Evolutionary conservation across 2,888 invertebrate species (phyloP), one percentile per base, ranked within the genome.

Genomic region (Lomographa bimaculata): DNA sequence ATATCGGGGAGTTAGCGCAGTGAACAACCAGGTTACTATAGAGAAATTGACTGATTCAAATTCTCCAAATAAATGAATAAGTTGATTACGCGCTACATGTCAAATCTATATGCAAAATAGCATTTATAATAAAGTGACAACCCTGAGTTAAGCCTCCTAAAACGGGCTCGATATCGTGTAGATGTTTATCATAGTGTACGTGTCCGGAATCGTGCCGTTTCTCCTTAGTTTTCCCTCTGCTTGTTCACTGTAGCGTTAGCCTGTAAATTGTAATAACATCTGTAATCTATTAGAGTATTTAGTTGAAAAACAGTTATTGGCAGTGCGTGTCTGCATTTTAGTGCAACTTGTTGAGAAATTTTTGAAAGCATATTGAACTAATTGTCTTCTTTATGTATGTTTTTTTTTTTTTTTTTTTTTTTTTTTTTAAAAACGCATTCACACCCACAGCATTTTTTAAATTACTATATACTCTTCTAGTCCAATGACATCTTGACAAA

Each of bases 251-350:
- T 36, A 18, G 73, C 76, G 75, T 69, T 68, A 76, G 69, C 67
- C 60, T 82, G 79, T 79, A 80, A 77, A 50, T 53, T 53, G 53
- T 50, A 47, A 53, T 50, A 53, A 53, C 54, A 52, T 54, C 35
- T 46, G 45, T 76, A 71, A 60, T 64, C 51, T 71, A 62, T 69
- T 36, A 32, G 42, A 75, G 72, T 81, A 75, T 68, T 66, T 79
- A 74, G 76, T 74, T 64, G 59, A 64, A 52, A 60, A 71, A 75
- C 67, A 71, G 75, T 66, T 65, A 79, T 82, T 84, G 84, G 87
- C 87, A 87, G 85, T 89, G 84, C 84, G 89, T 90, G 90, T 90
- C 89, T 90, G 90, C 90, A 90, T 90, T 83, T 89, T 90, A 89
- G 90, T 89, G 90, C 90, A 90, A 89, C 71, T 86, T 81, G 80